Base-by-base conservation (phyloP, 2,888 invertebrate genomes). In the Eupithecia subumbrata region DNA sequence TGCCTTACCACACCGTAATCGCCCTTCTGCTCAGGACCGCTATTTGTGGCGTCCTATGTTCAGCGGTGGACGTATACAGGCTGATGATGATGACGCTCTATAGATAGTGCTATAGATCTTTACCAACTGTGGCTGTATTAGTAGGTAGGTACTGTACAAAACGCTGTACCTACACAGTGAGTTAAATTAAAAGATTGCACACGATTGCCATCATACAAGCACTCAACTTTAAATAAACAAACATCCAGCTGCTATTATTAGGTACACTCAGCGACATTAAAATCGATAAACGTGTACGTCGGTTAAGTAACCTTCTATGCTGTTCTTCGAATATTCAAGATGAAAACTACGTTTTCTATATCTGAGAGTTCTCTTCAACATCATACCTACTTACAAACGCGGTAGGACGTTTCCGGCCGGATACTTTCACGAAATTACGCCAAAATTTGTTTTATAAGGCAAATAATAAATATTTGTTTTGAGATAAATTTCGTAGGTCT, bases 211-310 rank as follows among this genome's bases (percentile, higher is more conserved):
- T 74, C 67, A 67, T 70, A 67, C 16, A 45, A 66, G 69, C 70
- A 67, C 66, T 77, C 69, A 70, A 40, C 71, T 56, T 52, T 66
- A 74, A 74, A 74, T 74, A 76, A 76, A 76, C 73, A 76, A 71
- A 72, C 74, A 60, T 73, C 45, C 34, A 45, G 64, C 74, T 14
- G 71, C 71, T 76, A 73, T 71, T 73, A 69, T 64, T 73, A 74
- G 75, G 68, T 71, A 73, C 71, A 76, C 52, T 73, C 68, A 71
- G 68, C 67, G 76, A 76, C 68, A 71, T 30, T 71, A 69, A 74
- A 73, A 60, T 60, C 60, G 60, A 25, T 60, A 60, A 60, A 60
- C 60, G 60, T 25, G 60, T 25, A 60, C 4, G 60, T 25, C 66
- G 72, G 56, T 72, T 40, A 40, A 12, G 48, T 71, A 45, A 60